Base-by-base conservation (phyloP, 1,140 invertebrate genomes). In the Scaptomyza montana region DNA sequence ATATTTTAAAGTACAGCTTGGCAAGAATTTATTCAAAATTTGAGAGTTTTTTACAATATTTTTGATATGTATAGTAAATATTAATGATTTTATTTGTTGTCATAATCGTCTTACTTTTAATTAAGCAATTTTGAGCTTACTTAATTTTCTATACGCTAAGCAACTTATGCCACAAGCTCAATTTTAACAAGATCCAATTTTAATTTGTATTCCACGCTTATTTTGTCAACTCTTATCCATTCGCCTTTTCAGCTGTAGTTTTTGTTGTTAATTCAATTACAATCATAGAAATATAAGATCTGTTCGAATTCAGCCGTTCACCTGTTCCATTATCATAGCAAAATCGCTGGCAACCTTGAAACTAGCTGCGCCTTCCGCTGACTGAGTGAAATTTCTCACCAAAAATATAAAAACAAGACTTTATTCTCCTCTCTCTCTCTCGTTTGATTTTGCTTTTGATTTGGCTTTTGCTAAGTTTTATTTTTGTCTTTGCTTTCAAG, bases 331-430 rank as follows among this genome's bases (percentile, higher is more conserved):
- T 65, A 66, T 60, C 69, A 66, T 66, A 60, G 68, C 61, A 60
- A 72, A 72, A 61, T 65, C 56, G 25, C 36, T 53, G 64, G 60
- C 78, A 86, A 86, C 81, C 81, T 86, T 86, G 81, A 86, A 86
- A 82, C 78, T 78, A 5, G 75, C 66, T 78, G 65, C 59, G 77
- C 62, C 77, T 85, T 85, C 61, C 77, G 78, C 63, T 45, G 13
- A 36, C 47, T 51, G 43, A 78, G 81, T 81, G 84, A 86, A 86
- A 86, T 86, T 86, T 81, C 59, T 73, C 71, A 65, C 49, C 57
- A 73, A 73, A 73, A 62, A 49, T 3, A 9, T 2, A 39, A 39
- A 39, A 39, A 16, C 16, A 39, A 43, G 0, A 43, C 12, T 43
- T 25, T 3, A 21, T 28, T 19, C 5, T 56, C 30, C 25, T 33